Evolutionary conservation across 2,113 vertebrate species (phyloP).

Genomic region (Myotis brandtii): DNA sequence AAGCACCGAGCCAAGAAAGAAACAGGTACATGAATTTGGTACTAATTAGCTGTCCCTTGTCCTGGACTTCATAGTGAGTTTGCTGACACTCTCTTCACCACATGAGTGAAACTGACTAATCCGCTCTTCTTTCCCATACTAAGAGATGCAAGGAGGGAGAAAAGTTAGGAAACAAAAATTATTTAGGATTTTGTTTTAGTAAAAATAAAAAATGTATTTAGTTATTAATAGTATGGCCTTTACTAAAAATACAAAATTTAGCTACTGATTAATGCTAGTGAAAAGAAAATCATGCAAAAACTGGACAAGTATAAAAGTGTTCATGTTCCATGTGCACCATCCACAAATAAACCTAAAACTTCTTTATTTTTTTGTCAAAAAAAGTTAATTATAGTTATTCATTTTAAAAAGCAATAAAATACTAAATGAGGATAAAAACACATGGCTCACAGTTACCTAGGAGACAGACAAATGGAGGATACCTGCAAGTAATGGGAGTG

Average conservation of each 20-base stretch:
- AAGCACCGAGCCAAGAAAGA: slow-evolving; percentile 29
- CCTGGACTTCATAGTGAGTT: not conserved
- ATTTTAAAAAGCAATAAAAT: not conserved
- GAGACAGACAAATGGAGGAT: not conserved
- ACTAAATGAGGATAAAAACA: not conserved
- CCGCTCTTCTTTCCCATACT: not conserved
- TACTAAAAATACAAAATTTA: slow-evolving; percentile 21
- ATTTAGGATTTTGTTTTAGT: not conserved
- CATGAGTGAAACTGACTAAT: not conserved
- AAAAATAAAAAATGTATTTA: not conserved
- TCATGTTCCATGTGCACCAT: not conserved
- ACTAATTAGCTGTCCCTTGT: not conserved
- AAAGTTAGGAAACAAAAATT: not conserved
- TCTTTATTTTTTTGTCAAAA: not conserved
- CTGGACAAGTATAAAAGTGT: not conserved
- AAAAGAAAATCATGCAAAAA: not conserved
- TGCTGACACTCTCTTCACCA: not conserved
- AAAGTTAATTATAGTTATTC: too few species aligned
- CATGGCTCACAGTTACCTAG: not conserved
- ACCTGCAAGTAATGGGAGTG: not conserved
- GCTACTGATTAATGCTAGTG: not conserved
- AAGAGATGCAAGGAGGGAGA: not conserved
- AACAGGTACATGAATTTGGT: not conserved
- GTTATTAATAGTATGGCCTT: not conserved
- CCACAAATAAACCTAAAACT: slow-evolving; percentile 25